Evolutionary conservation across 2,797 vertebrate species (phyloP).

Genomic region (Clarias platycephalus): DNA sequence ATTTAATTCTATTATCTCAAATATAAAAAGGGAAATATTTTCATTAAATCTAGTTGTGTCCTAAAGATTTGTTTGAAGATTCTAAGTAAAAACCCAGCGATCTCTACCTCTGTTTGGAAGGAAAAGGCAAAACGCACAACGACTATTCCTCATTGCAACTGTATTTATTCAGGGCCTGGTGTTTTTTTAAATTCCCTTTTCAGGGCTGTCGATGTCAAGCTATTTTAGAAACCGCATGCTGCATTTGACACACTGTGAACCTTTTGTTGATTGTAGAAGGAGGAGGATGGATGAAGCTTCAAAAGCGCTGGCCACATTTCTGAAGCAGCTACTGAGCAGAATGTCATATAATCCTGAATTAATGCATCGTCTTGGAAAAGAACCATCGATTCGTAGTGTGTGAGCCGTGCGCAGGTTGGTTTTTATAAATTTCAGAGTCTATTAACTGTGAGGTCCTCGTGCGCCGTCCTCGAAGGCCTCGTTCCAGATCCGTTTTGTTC

Average conservation of each 20-base stretch:
- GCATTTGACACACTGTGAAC: slow-evolving; percentile 27
- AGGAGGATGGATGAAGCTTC: slow-evolving; percentile 46
- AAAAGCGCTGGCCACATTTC: slow-evolving; percentile 30
- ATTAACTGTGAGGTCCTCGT: slow-evolving; percentile 28
- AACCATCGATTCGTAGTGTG: slow-evolving; percentile 33
- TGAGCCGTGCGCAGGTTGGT: background rate
- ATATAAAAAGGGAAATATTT: background rate
- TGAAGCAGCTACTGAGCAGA: slow-evolving; percentile 31
- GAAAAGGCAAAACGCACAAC: no score
- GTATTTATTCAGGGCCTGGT: slow-evolving; percentile 8
- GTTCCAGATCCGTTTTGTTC: slow-evolving; percentile 37
- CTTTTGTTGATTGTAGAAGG: slow-evolving; percentile 31
- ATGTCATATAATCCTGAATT: slow-evolving; percentile 51
- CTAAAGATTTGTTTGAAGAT: background rate
- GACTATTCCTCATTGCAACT: background rate
- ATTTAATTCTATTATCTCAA: no score
- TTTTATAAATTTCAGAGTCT: slow-evolving; percentile 37
- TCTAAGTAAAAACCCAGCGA: background rate
- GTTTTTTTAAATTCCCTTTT: background rate
- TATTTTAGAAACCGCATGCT: slow-evolving; percentile 23
- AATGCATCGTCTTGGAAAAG: slow-evolving; percentile 42
- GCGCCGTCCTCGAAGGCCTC: slow-evolving; percentile 32
- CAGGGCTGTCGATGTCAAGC: slow-evolving; percentile 9
- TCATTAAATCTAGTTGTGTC: background rate
- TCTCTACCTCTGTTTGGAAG: background rate